Base-by-base conservation (phyloP, 53 echinoderm and acorn worm genomes). In the Holothuria leucospilota region DNA sequence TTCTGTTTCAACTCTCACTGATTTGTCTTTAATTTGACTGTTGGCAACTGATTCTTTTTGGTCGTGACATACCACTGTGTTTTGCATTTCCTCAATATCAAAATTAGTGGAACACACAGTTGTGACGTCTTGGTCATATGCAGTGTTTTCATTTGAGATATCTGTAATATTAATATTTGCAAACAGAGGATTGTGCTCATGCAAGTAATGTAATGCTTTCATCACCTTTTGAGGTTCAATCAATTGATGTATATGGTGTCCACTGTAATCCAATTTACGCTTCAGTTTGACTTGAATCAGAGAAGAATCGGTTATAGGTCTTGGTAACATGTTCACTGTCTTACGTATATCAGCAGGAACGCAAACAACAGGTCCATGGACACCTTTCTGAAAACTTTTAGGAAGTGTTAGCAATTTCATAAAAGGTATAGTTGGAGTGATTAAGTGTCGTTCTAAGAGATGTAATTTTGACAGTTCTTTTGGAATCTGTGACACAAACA, bases 271-370 rank as follows among this genome's bases (percentile, higher is more conserved):
- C 63, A 95, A 78, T 61, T 93, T 93, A 40, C 93, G 49, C 62
- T 95, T 90, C 27, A 92, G 29, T 53, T 92, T 90, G 0, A 90
- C 88, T 41, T 81, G 62, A 23, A 92, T 95, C 18, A 95, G 41
- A 25, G 92, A 40, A 87, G 92, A 70, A 62, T 87, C 87, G 20
- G 66, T 68, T n/a, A 82, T 14, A 40, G 84, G 68, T 52, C 91
- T 51, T 20, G 91, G 88, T 24, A 88, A 65, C 14, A 58, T 77
- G 15, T 87, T 15, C 39, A 87, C 88, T 25, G 87, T 77, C 41
- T 90, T 51, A 68, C 5, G 27, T 8, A 78, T 70, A 58, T 90
- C 61, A 28, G 90, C 72, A 30, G 90, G 90, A 16, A 90, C 86
- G 68, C 90, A 90, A 11, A 86, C 86, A 68, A 86, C 81, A 29